A percentile compares a stretch with the other conserved stretches of the same genome.
Conservation (phyloP, 2,113 vertebrate species). For the Alectura lathami region DNA sequence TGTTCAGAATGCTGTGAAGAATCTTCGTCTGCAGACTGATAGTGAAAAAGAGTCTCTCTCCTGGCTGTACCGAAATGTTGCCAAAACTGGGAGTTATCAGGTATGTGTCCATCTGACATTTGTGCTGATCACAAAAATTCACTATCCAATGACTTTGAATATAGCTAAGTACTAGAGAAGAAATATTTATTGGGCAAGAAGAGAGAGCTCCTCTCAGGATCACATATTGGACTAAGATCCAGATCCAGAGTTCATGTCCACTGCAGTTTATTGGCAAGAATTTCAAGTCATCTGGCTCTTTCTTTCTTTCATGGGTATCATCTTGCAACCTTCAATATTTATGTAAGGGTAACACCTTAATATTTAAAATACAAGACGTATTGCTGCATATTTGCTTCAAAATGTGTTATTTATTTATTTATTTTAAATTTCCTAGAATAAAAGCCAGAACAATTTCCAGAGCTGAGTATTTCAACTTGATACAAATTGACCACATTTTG, state of each 20-base stretch:
- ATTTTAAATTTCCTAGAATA: not conserved
- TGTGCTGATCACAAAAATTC: not conserved
- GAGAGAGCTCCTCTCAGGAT: not conserved
- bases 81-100: not conserved
- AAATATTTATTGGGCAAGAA: not conserved
- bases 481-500: not conserved
- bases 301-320: not conserved
- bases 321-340: not conserved
- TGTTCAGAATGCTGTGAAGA: not conserved
- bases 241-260: not conserved
- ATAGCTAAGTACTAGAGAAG: not conserved
- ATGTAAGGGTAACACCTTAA: not conserved
- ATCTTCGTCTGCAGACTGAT: not conserved
- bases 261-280: not conserved
- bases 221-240: not conserved
- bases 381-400: not conserved
- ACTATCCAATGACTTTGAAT: not conserved
- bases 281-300: not conserved
- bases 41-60: not conserved
- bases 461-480: not conserved
- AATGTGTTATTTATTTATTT: not conserved
- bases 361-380: not conserved
- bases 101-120: not conserved
- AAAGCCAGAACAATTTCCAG: not conserved
- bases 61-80: not conserved